Conservation (phyloP, 2,113 vertebrate species). For the Pelusios castaneus region DNA sequence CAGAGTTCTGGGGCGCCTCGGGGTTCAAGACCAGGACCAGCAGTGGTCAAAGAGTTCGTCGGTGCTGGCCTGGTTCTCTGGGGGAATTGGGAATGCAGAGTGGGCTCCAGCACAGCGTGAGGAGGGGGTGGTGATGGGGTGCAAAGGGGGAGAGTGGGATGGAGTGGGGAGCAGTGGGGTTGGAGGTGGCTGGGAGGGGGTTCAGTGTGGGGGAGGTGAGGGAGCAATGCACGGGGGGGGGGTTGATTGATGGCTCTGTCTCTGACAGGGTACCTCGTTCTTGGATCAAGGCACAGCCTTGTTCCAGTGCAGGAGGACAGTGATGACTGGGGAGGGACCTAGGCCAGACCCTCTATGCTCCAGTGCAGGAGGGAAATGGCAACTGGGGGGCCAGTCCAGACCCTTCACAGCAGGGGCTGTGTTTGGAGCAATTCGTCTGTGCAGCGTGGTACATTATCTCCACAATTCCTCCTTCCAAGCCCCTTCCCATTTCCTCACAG, state of each 20-base stretch:
- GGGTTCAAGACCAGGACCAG: neutral
- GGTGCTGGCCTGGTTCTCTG: neutral
- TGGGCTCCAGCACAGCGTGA: too few relatives aligned
- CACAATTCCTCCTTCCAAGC: too few relatives aligned
- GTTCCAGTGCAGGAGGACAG: neutral
- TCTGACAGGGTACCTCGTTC: neutral
- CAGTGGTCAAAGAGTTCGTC: neutral
- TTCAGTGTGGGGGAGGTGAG: neutral
- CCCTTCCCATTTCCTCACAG: too few relatives aligned
- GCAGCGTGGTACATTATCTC: too few relatives aligned
- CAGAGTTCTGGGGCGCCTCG: fast-evolving
- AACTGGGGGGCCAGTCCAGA: too few relatives aligned
- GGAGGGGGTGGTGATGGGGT: neutral
- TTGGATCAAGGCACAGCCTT: neutral
- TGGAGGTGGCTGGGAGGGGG: fast-evolving
- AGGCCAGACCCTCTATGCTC: too few relatives aligned
- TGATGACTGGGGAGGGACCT: too few relatives aligned
- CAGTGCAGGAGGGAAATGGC: too few relatives aligned
- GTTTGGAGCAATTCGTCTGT: too few relatives aligned
- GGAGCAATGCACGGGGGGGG: neutral
- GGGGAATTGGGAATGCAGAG: neutral
- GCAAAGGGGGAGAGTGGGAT: neutral
- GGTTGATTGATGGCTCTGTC: neutral
- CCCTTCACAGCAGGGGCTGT: too few relatives aligned
- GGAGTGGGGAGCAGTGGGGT: neutral